Conservation (phyloP, 2,113 vertebrate species). For the Carassius gibelio region DNA sequence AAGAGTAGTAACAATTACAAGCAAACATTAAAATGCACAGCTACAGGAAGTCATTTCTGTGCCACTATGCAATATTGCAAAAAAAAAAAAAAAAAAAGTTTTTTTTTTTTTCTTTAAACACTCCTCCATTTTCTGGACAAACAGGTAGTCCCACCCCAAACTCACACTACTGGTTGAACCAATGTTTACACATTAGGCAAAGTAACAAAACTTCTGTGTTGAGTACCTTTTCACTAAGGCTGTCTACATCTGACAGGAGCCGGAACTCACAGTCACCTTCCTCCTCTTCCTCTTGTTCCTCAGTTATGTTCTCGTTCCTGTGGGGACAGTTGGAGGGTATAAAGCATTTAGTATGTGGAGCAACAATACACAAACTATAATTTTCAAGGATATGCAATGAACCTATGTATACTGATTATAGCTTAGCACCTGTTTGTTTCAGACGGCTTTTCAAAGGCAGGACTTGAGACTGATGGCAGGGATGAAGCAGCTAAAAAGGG, state of each 20-base stretch:
- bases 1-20: no score
- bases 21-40: no score
- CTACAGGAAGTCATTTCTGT: no score
- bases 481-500: constrained; percentile 36
- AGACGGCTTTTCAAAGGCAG: constrained; percentile 36
- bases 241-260: constrained; percentile 84
- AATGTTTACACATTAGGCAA: no score
- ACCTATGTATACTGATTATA: not conserved
- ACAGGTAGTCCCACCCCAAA: no score
- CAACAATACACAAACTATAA: not conserved
- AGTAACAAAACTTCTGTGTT: no score
- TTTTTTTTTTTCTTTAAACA: no score
- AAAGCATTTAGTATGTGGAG: not conserved
- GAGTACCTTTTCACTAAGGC: constrained; percentile 80
- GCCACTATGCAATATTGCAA: no score
- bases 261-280: constrained; percentile 86
- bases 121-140: no score
- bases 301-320: constrained; percentile 20
- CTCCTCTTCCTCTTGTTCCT: constrained; percentile 59
- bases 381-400: not conserved
- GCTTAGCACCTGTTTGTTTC: constrained; percentile 60
- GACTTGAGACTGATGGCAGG: constrained; percentile 48
- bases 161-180: no score
- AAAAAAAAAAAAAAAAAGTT: no score
- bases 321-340: not conserved